phyloP scores from a whole-genome alignment of 2,113 vertebrate genomes.

The Bucco capensis region DNA sequence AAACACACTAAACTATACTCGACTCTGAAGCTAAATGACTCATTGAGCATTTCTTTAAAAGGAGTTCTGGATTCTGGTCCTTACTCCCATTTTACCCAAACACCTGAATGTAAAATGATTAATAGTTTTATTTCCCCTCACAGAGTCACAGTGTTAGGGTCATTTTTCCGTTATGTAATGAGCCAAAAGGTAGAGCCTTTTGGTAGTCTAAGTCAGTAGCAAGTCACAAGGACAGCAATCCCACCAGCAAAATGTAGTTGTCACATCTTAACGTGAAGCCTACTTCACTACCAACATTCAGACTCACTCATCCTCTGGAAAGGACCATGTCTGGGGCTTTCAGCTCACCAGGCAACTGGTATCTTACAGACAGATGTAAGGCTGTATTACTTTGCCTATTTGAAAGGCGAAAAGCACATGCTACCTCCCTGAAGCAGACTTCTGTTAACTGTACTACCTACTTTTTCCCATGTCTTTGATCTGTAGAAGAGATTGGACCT shows the following conservation, averaged over 20 bases:
- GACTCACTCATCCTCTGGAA: not conserved
- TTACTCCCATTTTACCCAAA: not conserved
- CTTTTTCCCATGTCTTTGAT: not conserved
- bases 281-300: not conserved
- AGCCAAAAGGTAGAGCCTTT: not conserved
- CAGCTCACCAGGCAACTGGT: not conserved
- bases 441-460: not conserved
- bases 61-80: not conserved
- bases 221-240: not conserved
- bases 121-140: not conserved
- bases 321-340: not conserved
- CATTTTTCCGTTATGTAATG: not conserved
- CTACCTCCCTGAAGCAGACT: not conserved
- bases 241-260: not conserved
- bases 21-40: not conserved
- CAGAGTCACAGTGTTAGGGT: not conserved
- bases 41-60: not conserved
- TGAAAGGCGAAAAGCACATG: not conserved
- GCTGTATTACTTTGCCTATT: not conserved
- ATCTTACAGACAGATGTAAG: not conserved
- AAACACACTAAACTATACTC: not conserved
- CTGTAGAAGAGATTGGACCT: conserved; percentile 4
- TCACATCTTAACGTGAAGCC: not conserved
- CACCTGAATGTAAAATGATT: not conserved
- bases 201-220: not conserved